Conservation (phyloP, 2,888 invertebrate species). For the Synanthedon vespiformis region DNA sequence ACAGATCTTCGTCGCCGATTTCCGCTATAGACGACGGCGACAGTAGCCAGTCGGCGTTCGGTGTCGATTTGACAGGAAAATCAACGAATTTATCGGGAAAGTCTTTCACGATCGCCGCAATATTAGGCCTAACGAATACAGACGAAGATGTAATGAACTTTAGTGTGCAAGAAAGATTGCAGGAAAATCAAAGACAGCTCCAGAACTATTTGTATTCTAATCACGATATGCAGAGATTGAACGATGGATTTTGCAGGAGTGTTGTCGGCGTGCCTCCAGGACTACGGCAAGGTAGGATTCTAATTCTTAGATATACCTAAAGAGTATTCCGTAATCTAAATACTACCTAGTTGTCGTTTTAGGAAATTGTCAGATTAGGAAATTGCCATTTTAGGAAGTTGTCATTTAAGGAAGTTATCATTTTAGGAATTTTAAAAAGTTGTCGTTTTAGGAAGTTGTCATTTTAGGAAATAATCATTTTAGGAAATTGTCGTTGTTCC, state of each 20-base stretch:
- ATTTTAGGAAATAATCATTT: no score
- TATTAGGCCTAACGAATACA: constrained; percentile 78
- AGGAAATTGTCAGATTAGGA: no score
- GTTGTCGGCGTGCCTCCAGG: constrained; percentile 38
- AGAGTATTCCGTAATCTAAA: no score
- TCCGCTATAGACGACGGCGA: constrained; percentile 54
- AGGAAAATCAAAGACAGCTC: constrained; percentile 51
- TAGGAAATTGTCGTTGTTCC: no score
- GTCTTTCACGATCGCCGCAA: constrained; percentile 90
- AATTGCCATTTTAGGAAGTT: no score
- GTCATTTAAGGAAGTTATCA: no score
- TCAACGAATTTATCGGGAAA: constrained; percentile 68
- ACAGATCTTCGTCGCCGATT: constrained; percentile 39
- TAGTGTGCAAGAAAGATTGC: constrained; percentile 63
- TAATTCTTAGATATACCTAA: not conserved
- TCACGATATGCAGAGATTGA: constrained; percentile 49
- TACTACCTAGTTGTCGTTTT: no score
- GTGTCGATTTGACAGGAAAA: constrained; percentile 58
- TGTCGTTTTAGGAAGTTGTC: no score
- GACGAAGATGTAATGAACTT: constrained; percentile 67
- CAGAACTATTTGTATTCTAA: constrained; percentile 54
- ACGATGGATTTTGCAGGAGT: constrained; percentile 47
- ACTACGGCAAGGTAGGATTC: constrained; percentile 40
- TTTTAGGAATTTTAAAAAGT: no score
- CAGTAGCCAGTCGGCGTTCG: constrained; percentile 46